A percentile compares a stretch with the other conserved stretches of the same genome.
These are phyloP conservation scores for Diglossa cyanea DNA, from an alignment of 2,797 vertebrate species.

Conservation along the genomic window DNA sequence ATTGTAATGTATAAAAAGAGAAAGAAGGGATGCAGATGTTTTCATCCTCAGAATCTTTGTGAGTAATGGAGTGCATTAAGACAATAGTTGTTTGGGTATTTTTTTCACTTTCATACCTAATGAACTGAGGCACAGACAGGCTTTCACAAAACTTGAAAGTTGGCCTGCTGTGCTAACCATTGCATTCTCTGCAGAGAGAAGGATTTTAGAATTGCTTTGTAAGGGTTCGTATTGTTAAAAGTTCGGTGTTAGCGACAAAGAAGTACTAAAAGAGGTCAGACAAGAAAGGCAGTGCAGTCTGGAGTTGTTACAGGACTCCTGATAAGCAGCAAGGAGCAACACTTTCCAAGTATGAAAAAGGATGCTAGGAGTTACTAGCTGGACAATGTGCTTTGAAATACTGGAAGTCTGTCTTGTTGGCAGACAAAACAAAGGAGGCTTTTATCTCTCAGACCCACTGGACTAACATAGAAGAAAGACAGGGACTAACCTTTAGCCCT, in stretches of 20 bases:
- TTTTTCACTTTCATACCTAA: background rate
- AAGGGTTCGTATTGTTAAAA: background rate
- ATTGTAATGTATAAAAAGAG: background rate
- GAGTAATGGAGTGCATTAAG: background rate
- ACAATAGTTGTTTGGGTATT: background rate
- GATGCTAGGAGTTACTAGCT: background rate
- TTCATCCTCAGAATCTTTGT: background rate
- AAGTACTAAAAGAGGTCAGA: slow-evolving; percentile 1
- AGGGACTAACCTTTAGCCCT: background rate
- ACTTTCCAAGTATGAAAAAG: background rate
- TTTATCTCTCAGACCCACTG: background rate
- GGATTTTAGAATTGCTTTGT: background rate
- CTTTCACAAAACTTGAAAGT: background rate
- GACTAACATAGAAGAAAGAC: background rate
- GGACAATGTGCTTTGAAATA: background rate
- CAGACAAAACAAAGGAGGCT: background rate
- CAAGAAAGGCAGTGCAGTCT: background rate
- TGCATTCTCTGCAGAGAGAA: background rate
- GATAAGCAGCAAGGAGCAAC: background rate
- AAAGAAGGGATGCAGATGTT: background rate
- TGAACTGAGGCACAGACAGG: background rate
- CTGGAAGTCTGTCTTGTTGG: background rate
- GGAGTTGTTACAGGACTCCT: background rate
- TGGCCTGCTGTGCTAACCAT: background rate
- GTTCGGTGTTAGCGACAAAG: background rate